phyloP scores from a whole-genome alignment of 2,113 vertebrate genomes.

The Danio rerio region GRCz12tu NC_133179.1:25760001-25760500 shows the following conservation, averaged over 20 bases:
- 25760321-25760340: not conserved
- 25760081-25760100: too few species aligned
- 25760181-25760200: too few species aligned
- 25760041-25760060: too few species aligned
- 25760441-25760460: conserved; percentile 53
- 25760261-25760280: conserved; percentile 7
- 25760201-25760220: not conserved
- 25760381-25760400: not conserved
- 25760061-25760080: too few species aligned
- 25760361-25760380: conserved; percentile 69
- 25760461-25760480: conserved; percentile 45
- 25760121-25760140: too few species aligned
- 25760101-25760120: too few species aligned
- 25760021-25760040: too few species aligned
- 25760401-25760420: conserved; percentile 50
- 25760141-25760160: too few species aligned
- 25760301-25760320: not conserved
- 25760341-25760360: not conserved
- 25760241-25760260: not conserved
- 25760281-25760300: not conserved
- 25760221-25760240: not conserved
- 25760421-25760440: conserved; percentile 25
- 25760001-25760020: too few species aligned
- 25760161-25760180: too few species aligned
- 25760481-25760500: conserved; percentile 67